These are phyloP conservation scores for Geophilus truncorum DNA, from an alignment of 2,888 invertebrate species.

Conservation along the genomic window DNA sequence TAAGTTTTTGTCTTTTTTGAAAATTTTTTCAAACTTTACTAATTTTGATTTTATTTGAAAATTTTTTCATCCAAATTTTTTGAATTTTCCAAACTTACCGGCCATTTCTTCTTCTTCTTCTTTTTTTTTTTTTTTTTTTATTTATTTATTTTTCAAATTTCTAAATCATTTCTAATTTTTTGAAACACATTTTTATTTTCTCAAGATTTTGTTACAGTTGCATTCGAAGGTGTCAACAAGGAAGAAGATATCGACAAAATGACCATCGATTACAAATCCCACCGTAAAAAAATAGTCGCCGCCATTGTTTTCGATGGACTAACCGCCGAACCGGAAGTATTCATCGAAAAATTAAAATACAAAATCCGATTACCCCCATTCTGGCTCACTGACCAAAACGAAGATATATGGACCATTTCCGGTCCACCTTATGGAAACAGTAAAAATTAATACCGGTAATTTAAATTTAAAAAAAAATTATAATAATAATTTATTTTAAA, in stretches of 20 bases:
- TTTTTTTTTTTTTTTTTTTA: no score
- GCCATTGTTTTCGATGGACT: not conserved
- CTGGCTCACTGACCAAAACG: not conserved
- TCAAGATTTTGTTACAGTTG: no score
- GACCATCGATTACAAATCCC: not conserved
- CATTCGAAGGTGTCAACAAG: not conserved
- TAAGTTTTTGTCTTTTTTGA: no score
- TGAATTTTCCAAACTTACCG: no score
- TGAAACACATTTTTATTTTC: not conserved
- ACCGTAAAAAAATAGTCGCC: not conserved
- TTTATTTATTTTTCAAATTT: not conserved
- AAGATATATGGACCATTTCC: not conserved
- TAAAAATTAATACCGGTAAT: not conserved
- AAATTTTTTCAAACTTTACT: no score
- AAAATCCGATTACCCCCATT: not conserved
- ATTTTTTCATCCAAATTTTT: no score
- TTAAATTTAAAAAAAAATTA: not conserved
- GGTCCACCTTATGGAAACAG: not conserved
- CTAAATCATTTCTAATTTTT: not conserved
- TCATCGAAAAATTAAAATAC: not conserved
- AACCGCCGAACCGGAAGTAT: not conserved
- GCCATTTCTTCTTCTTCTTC: no score
- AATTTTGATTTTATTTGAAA: no score
- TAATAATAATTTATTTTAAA: not conserved
- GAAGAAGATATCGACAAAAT: not conserved